Percentiles rank a stretch among this genome's conserved stretches.
Conservation (phyloP, 2,888 invertebrate species). For the Trypoxylon attenuatum region DNA sequence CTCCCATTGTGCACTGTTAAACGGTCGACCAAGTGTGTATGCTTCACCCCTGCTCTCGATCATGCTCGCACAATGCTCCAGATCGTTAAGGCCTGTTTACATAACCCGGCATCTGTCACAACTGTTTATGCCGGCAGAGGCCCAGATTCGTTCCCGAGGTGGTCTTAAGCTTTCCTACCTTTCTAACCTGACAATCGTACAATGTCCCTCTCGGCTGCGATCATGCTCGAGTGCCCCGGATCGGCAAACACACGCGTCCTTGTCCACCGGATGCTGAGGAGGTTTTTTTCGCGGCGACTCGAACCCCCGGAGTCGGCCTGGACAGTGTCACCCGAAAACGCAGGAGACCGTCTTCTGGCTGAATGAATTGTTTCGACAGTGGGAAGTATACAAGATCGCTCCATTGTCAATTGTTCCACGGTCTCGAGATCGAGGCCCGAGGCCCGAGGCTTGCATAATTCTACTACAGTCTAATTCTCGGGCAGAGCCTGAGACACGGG, state of each 20-base stretch:
- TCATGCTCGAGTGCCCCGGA: conserved; percentile 58
- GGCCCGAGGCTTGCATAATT: too few species aligned
- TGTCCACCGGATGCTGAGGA: too few species aligned
- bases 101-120: conserved; percentile 71
- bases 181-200: conserved; percentile 49
- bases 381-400: too few species aligned
- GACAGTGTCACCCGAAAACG: too few species aligned
- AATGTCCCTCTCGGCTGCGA: conserved; percentile 40
- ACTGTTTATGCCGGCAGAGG: conserved; percentile 62
- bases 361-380: too few species aligned
- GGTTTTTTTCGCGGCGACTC: conserved; percentile 20
- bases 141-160: conserved; percentile 53
- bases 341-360: too few species aligned
- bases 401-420: too few species aligned
- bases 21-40: conserved; percentile 47
- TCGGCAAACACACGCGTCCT: conserved; percentile 55
- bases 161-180: conserved; percentile 48
- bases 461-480: not conserved
- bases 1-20: conserved; percentile 60
- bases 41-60: conserved; percentile 24
- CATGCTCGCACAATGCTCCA: conserved; percentile 56
- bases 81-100: conserved; percentile 61
- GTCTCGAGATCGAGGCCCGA: too few species aligned
- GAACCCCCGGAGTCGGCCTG: too few species aligned
- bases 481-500: conserved; percentile 1